Base-by-base conservation (phyloP, 2,113 vertebrate species). In the Chlorocebus sabaeus region DNA sequence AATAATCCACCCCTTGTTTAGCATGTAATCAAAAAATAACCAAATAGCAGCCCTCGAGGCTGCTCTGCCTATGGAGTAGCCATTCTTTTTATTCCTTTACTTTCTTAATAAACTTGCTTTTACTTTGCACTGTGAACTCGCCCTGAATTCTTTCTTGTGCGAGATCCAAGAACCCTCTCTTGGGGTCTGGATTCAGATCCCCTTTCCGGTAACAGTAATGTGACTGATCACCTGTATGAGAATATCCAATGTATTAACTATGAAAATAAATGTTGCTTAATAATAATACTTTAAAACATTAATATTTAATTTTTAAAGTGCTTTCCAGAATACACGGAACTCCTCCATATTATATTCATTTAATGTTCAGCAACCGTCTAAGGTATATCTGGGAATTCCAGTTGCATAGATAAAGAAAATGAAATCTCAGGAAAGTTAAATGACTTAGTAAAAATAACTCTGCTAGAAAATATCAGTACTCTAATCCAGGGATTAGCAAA, bases 261-360 rank as follows among this genome's bases (percentile, higher is more conserved):
- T 70, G 70, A 79, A 3, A 48, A n/a, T 38, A 67, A 73, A n/a
- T 67, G 67, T 48, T 48, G 43, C 52, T 83, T 76, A 64, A 72
- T 67, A 68, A 82, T 89, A 68, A 85, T 89, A 91, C 35, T 82
- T 87, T 45, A 52, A 81, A 84, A 80, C 70, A 64, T 22, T 64
- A 61, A 88, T 76, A 70, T 95, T 92, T 93, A 70, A 90, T 85
- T 95, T 68, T 89, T 78, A 80, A 61, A 91, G 64, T 88, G 25
- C 20, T 95, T 82, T 92, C 43, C 43, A 61, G 75, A 75, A 73
- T 45, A 89, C 57, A 86, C 20, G 67, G 70, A 52, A 78, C 30
- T 9, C 78, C 57, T 93, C 35, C 59, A 45, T 91, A 89, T 82
- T 90, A 94, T 96, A 76, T 91, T 82, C 50, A 59, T 48, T 90